A percentile compares a stretch with the other conserved stretches of the same genome.
These are phyloP conservation scores for Branchipolynoe longqiensis DNA, from an alignment of 2,888 invertebrate species.

Conservation along the genomic window DNA sequence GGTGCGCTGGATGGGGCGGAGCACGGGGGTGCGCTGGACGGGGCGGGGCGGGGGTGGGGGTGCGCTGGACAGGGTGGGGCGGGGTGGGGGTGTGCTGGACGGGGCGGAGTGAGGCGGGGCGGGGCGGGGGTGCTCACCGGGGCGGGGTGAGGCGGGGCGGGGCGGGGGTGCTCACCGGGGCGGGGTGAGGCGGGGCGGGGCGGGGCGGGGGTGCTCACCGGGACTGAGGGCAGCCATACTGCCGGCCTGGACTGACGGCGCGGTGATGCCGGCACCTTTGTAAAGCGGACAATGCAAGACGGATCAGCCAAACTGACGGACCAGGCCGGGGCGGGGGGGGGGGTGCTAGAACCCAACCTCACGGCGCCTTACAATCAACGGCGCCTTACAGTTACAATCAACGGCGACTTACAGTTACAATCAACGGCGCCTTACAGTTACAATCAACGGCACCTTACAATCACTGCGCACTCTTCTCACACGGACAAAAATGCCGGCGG, in stretches of 20 bases:
- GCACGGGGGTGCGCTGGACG: neutral
- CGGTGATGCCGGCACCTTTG: slow-evolving; percentile 30
- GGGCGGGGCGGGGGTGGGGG: neutral
- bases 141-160: too few species aligned
- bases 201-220: too few species aligned
- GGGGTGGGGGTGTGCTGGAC: neutral
- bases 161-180: too few species aligned
- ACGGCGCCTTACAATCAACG: too few species aligned
- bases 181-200: too few species aligned
- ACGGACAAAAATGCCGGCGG: slow-evolving; percentile 9
- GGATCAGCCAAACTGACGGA: neutral
- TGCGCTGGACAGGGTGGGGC: neutral
- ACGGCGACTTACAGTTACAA: neutral
- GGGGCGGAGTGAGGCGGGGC: neutral
- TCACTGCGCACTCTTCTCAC: neutral
- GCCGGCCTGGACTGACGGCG: too few species aligned
- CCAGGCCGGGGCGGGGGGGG: neutral
- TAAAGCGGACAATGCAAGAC: slow-evolving; percentile 35
- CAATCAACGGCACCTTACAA: neutral
- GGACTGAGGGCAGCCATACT: too few species aligned
- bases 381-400: neutral
- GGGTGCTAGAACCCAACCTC: too few species aligned
- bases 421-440: neutral
- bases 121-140: too few species aligned
- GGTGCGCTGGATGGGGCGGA: too few species aligned